Evolutionary conservation across 2,888 invertebrate genomes (phyloP), one percentile per base, ranked within the genome.

Genomic region (Pristionchus japonicus): DNA sequence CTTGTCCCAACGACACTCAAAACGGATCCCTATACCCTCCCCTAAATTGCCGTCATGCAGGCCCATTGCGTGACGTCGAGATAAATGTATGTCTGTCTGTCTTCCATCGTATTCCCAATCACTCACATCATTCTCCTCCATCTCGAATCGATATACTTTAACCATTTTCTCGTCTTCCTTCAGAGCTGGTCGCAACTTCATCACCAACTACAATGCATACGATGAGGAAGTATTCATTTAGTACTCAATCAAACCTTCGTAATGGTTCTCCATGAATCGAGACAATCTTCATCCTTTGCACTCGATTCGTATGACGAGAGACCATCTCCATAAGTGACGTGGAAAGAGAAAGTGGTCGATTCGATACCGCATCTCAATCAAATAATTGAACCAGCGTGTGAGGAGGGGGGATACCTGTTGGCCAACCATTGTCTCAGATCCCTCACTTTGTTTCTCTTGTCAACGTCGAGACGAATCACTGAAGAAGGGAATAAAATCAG

Each of bases 351-450:
- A 13, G 86, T 86, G 17, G 37, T 52, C 23, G 49, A 9, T 23
- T 86, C 86, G 49, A 86, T 74, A 7, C 43, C 74, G 17, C 52
- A 86, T 49, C 70, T 70, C 31, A 80, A 27, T 27, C 47, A 20
- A 74, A 13, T 20, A 74, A 20, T 37, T 15, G 20, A 70, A 0
- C 31, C 1, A 64, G 31, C 3, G 3, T 11, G 15, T 31, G 64
- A 34, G 64, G 64, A 20, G 27, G 15, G 27, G 31, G 70, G 20
- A 23, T 70, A 85, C 85, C 64, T 61, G 1, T 84, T 61, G 7
- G 90, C 85, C 0, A 92, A 83, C 92, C 92, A 92, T n/a, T 83
- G 77, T 57, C 90, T 90, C 40, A 92, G 87, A n/a, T 91, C 90
- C 17, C 47, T 57, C 11, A 92, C 89, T 11, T 74, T 74, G 61